A percentile compares a stretch with the other conserved stretches of the same genome.
phyloP scores from a whole-genome alignment of 1,140 invertebrate genomes.

The Conus ventricosus region DNA sequence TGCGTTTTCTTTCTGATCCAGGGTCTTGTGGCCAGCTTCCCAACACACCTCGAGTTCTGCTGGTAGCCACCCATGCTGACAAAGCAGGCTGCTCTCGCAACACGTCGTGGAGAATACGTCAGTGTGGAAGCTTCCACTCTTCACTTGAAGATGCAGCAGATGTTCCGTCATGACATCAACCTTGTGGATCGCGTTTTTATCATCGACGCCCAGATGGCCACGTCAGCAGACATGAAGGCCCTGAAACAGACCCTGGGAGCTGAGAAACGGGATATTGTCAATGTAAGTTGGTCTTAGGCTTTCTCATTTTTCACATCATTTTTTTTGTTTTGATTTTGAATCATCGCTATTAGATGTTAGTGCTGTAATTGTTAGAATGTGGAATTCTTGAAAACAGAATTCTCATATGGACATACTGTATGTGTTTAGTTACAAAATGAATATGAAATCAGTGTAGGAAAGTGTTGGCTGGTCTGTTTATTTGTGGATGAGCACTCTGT shows the following conservation, averaged over 20 bases:
- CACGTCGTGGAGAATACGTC: conserved; percentile 78
- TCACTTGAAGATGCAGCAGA: conserved; percentile 75
- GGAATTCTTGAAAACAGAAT: no score
- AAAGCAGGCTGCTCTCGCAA: conserved; percentile 76
- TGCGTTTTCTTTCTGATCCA: conserved; percentile 51
- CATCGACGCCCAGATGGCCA: conserved; percentile 80
- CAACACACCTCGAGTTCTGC: conserved; percentile 77
- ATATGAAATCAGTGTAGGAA: no score
- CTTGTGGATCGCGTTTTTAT: conserved; percentile 78
- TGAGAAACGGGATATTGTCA: conserved; percentile 74
- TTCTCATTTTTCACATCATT: no score
- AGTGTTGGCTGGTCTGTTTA: no score
- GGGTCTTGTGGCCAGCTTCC: conserved; percentile 78
- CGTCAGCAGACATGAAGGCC: conserved; percentile 78
- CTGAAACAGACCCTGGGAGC: conserved; percentile 78
- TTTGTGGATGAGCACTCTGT: no score
- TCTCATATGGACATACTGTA: no score
- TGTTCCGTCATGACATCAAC: conserved; percentile 78
- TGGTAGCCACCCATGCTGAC: conserved; percentile 84
- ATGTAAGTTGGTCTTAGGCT: not conserved
- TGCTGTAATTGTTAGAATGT: no score
- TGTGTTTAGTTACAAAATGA: no score
- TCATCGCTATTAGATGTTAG: no score
- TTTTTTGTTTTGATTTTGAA: no score
- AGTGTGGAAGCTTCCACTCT: conserved; percentile 79